phyloP scores from a whole-genome alignment of 1,140 invertebrate genomes.

The Drosophila ananassae region DNA sequence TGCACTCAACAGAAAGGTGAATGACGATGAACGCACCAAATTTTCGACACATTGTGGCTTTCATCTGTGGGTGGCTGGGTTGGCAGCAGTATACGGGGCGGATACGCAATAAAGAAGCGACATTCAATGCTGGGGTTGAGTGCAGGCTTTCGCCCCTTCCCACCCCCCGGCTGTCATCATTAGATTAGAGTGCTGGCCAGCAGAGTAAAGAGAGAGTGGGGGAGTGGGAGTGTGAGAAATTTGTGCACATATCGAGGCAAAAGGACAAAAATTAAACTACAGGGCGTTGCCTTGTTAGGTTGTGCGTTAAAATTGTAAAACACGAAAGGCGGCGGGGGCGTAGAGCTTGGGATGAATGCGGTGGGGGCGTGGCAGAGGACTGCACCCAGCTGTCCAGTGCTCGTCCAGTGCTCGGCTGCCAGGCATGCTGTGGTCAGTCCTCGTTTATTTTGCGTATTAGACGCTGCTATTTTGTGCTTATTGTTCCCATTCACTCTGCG shows the following conservation, averaged over 20 bases:
- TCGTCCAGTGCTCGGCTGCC: constrained; percentile 51
- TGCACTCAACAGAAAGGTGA: constrained; percentile 36
- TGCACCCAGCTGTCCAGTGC: constrained; percentile 59
- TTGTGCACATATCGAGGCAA: constrained; percentile 20
- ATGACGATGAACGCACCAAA: constrained; percentile 44
- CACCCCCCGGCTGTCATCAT: constrained; percentile 71
- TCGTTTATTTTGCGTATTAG: constrained; percentile 83
- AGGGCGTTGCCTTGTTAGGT: constrained; percentile 76
- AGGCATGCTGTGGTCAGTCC: constrained; percentile 72
- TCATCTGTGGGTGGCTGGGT: constrained; percentile 10
- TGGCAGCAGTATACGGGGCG: constrained; percentile 34
- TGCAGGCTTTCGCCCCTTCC: constrained; percentile 1
- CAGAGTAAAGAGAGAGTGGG: background rate
- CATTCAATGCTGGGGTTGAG: constrained; percentile 12
- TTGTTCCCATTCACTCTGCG: constrained; percentile 49
- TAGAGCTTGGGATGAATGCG: background rate
- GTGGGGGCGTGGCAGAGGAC: constrained; percentile 16
- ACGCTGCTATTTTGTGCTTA: constrained; percentile 78
- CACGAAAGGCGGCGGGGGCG: constrained; percentile 36
- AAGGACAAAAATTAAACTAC: constrained; percentile 76
- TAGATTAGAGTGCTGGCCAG: constrained; percentile 70
- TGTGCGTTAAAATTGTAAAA: constrained; percentile 82
- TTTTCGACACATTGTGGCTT: constrained; percentile 57
- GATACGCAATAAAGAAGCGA: constrained; percentile 63
- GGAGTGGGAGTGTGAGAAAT: constrained; percentile 6